Conservation (phyloP, 2,797 vertebrate genomes). For the Pteropus rufus region DNA sequence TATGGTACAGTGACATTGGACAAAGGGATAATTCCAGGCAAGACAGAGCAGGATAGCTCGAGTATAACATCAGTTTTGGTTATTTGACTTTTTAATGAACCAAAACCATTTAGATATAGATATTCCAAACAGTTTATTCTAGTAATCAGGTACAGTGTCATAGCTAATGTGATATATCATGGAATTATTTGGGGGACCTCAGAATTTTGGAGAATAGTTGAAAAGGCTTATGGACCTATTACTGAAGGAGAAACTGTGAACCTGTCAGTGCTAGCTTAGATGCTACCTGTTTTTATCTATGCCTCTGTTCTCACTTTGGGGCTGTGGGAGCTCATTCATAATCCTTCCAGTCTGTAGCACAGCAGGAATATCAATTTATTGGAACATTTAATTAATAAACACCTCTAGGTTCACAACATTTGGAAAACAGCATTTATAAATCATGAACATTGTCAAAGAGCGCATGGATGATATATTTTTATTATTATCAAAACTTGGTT, state of each 20-base stretch:
- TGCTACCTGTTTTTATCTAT: neutral
- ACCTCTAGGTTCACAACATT: neutral
- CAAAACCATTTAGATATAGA: neutral
- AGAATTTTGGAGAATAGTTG: neutral
- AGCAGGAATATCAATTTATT: neutral
- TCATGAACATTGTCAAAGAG: neutral
- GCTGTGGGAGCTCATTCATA: neutral
- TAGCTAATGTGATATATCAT: neutral
- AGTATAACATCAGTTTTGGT: neutral
- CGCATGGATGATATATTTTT: neutral
- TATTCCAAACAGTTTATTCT: slow-evolving; percentile 16
- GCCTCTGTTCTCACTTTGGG: neutral
- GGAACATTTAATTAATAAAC: slow-evolving; percentile 10
- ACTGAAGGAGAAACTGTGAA: neutral
- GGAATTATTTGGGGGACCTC: neutral
- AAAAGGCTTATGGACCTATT: neutral
- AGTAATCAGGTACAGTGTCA: neutral
- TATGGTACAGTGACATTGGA: neutral
- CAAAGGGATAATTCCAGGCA: neutral
- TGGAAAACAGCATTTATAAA: slow-evolving; percentile 17
- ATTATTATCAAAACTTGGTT: neutral
- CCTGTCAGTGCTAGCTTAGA: neutral
- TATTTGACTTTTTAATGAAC: neutral
- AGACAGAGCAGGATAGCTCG: neutral
- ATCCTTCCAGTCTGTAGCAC: neutral